phyloP scores from a whole-genome alignment of 2,113 vertebrate genomes.

The Toxostoma redivivum region DNA sequence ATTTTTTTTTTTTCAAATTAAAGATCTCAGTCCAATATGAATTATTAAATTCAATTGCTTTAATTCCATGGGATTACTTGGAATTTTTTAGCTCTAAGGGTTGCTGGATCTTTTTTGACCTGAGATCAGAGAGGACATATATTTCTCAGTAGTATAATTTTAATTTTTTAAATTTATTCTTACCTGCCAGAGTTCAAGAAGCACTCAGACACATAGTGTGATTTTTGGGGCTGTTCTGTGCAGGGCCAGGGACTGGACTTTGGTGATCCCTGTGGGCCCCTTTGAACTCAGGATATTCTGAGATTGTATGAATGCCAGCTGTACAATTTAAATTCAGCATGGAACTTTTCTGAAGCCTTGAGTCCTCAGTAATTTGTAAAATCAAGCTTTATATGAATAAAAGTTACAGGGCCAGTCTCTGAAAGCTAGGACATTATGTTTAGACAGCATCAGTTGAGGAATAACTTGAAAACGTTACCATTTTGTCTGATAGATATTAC shows the following conservation, averaged over 20 bases:
- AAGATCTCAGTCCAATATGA: neutral
- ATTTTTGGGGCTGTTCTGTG: neutral
- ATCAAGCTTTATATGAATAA: neutral
- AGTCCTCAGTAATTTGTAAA: neutral
- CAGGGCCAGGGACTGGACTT: neutral
- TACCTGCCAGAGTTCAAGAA: neutral
- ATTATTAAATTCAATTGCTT: neutral
- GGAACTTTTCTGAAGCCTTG: neutral
- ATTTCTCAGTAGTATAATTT: neutral
- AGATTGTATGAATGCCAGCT: neutral
- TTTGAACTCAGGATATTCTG: neutral
- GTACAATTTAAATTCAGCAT: neutral
- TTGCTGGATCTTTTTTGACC: neutral
- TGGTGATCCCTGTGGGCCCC: no score
- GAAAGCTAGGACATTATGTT: neutral
- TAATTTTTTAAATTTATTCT: neutral
- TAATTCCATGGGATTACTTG: neutral
- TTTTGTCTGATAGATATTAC: neutral
- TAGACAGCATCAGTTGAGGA: neutral
- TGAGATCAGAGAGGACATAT: neutral
- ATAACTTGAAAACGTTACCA: neutral
- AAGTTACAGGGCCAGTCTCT: neutral
- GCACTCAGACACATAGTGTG: neutral
- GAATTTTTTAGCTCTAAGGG: fast-evolving
- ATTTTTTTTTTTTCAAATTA: neutral